Base-by-base conservation (phyloP, 2,888 invertebrate species). In the Sesia apiformis region DNA sequence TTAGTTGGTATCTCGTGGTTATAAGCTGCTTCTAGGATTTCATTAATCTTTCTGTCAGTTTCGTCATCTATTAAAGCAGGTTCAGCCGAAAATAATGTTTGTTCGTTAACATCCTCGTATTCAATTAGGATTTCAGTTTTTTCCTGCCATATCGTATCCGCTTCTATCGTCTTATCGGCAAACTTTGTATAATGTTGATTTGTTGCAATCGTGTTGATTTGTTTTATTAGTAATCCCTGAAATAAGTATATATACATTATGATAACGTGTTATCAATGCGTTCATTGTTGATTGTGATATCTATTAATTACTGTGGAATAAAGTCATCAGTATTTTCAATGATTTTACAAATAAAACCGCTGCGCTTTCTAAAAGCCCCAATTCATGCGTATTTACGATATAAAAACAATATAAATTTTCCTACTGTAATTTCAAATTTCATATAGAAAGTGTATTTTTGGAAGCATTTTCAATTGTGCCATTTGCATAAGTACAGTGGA, bases 141-240 rank as follows among this genome's bases (percentile, higher is more conserved):
- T 55, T 70, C 69, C 53, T 64, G 67, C 38, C 75, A 66, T 55
- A 70, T 76, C 38, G 77, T 83, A 58, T 80, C 70, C 46, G 81
- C 80, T 62, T 74, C 71, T 57, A 67, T 68, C 8, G 67, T 69
- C 57, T 66, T 66, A 52, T 81, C 75, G 58, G 68, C 75, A 58
- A 87, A 86, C 62, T 73, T 81, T 51, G 68, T 81, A 58, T 85
- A 87, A 46, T 84, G 78, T 67, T 85, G 85, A 62, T 81, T 83
- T 41, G 80, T 78, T 55, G 88, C 88, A 64, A 88, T 88, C 53
- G 66, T 72, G 69, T 87, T 83, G 73, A 88, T 82, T 72, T 87
- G 86, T 66, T 84, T 74, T 78, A 89, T 88, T 74, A 89, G 79
- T 72, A 82, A 76, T 83, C 81, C 87, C 89, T 89, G 88, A 76